Evolutionary conservation across 2,888 invertebrate genomes (phyloP).

Genomic region (Ctenicera cuprea): DNA sequence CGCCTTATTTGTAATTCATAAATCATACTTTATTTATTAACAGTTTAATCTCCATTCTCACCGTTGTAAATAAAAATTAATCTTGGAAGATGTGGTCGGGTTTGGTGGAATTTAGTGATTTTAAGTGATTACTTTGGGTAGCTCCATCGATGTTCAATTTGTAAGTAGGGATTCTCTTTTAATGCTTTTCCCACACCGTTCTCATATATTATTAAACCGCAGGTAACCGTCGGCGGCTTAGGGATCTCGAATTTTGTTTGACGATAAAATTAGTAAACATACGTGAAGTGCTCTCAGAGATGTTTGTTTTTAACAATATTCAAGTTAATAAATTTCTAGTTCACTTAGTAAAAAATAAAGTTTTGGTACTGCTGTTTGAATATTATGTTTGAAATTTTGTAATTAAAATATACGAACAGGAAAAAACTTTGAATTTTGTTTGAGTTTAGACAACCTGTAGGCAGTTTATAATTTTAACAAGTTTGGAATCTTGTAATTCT

Average conservation of each 20-base stretch:
- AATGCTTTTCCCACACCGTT: conserved; percentile 3
- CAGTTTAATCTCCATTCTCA: neutral
- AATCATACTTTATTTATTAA: neutral
- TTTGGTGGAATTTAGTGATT: neutral
- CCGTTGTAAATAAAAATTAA: neutral
- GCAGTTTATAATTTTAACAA: neutral
- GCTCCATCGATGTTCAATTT: conserved; percentile 2
- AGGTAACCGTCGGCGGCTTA: neutral
- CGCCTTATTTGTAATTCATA: too few relatives aligned
- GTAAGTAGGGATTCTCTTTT: neutral
- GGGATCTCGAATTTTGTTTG: neutral
- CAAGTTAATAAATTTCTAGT: too few relatives aligned
- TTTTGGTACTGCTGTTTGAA: too few relatives aligned
- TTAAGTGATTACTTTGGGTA: neutral
- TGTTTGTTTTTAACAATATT: too few relatives aligned
- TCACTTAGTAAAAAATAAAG: too few relatives aligned
- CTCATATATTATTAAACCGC: conserved; percentile 4
- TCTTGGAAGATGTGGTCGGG: neutral
- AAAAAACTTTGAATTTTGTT: too few relatives aligned
- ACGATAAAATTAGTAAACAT: neutral
- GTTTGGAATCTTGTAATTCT: neutral
- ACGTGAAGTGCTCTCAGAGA: neutral
- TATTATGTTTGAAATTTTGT: too few relatives aligned
- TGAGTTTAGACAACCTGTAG: too few relatives aligned
- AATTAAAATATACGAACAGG: too few relatives aligned